Evolutionary conservation across 2,113 vertebrate species (phyloP).

Genomic region (Columba janthina): DNA sequence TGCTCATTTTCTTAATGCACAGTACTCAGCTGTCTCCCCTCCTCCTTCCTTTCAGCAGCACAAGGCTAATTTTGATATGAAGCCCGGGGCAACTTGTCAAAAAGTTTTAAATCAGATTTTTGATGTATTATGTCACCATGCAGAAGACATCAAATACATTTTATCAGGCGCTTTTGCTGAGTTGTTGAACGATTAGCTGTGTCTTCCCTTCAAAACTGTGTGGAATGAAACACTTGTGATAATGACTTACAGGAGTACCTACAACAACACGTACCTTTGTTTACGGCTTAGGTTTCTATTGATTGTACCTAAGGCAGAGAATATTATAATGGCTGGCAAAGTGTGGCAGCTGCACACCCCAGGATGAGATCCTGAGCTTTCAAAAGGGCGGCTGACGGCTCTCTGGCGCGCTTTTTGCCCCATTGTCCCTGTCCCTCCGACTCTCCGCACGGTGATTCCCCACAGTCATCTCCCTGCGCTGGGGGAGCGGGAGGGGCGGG

Average conservation of each 20-base stretch:
- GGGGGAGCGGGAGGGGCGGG: too few species aligned
- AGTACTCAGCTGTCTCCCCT: slow-evolving; percentile 18
- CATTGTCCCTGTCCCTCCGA: too few species aligned
- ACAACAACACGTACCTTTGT: background rate
- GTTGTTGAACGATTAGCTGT: background rate
- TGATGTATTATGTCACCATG: slow-evolving; percentile 54
- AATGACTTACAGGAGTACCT: background rate
- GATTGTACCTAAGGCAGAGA: background rate
- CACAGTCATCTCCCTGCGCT: too few species aligned
- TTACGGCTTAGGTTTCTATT: background rate
- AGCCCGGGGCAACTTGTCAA: slow-evolving; percentile 63
- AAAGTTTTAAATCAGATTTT: slow-evolving; percentile 62
- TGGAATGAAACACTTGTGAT: background rate
- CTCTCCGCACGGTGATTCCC: too few species aligned
- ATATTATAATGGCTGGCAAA: background rate
- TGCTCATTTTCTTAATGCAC: slow-evolving; percentile 27
- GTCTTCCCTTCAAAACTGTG: background rate
- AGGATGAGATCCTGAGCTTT: too few species aligned
- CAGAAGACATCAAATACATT: slow-evolving; percentile 48
- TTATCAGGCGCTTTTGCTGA: background rate
- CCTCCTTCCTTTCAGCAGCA: slow-evolving; percentile 49
- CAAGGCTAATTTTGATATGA: slow-evolving; percentile 63
- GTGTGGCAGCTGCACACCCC: background rate
- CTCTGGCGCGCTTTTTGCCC: too few species aligned
- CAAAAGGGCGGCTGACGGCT: too few species aligned